These are phyloP conservation scores for Scylla paramamosain DNA, from an alignment of 1,140 invertebrate species.

Conservation along the genomic window DNA sequence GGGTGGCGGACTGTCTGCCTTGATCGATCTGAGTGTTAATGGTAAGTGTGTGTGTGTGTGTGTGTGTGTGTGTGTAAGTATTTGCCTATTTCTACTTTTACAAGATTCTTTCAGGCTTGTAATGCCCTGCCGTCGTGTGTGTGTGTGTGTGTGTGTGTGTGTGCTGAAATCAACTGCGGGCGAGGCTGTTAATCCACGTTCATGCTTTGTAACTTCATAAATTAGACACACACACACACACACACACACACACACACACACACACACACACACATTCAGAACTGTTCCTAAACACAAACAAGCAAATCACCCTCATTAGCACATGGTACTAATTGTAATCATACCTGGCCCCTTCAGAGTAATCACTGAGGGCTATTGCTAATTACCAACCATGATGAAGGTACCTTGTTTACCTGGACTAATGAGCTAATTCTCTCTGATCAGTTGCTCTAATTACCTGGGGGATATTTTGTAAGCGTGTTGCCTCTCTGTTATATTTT, in stretches of 20 bases:
- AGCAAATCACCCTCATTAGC: neutral
- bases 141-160: neutral
- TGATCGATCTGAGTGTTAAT: slow-evolving; percentile 81
- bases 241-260: slow-evolving; percentile 20
- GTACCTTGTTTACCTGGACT: slow-evolving; percentile 21
- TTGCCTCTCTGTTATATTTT: neutral
- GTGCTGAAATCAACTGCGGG: neutral
- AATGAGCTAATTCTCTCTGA: slow-evolving; percentile 23
- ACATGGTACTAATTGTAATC: neutral
- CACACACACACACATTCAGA: neutral
- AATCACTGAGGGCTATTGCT: slow-evolving; percentile 21
- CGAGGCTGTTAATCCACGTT: neutral
- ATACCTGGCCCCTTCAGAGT: neutral
- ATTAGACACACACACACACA: neutral
- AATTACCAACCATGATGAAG: neutral
- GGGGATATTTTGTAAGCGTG: neutral
- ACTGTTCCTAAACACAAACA: no score
- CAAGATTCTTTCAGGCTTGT: no score
- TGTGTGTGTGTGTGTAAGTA: neutral
- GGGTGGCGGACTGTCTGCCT: slow-evolving; percentile 81
- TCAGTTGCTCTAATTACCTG: slow-evolving; percentile 22
- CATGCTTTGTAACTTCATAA: neutral
- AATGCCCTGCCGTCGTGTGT: neutral
- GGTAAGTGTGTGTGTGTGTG: slow-evolving; percentile 78
- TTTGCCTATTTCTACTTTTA: neutral